Base-by-base conservation (phyloP, 2,888 invertebrate genomes). In the Pseudoips prasinana region DNA sequence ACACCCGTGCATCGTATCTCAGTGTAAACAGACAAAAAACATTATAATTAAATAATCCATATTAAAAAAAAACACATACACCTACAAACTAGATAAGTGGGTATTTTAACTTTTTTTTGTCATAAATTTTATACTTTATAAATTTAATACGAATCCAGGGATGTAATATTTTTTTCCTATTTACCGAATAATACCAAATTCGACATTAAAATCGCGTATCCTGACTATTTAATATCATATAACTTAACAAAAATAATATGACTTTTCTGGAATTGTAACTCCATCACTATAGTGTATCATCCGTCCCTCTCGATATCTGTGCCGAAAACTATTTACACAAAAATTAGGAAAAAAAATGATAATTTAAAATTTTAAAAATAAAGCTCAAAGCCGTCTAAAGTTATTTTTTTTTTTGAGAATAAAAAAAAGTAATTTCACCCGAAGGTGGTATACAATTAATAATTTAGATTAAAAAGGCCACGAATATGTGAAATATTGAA, bases 1-100 rank as follows among this genome's bases (percentile, higher is more conserved):
- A 57, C 69, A 60, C 65, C 63, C 73, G 68, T 63, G 70, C 70
- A 55, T 58, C 67, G 61, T 66, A 58, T 66, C 64, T 60, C 65
- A 71, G 57, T 73, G 66, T 73, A 73, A 72, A 80, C 77, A 72
- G 71, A 75, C 73, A 73, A 68, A 78, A 73, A 71, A 67, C 64
- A 41, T 38, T 73, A 75, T 66, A 52, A 70, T 74, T 75, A 80
- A 80, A 80, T 75, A 75, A 77, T 77, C 52, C 59, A 79, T 75
- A 74, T 67, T 71, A 68, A 76, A 79, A 73, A n/a, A 76, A 81
- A 79, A 82, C 71, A 71, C 72, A 72, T 85, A 74, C 76, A 69
- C 84, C 84, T 85, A 85, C 73, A 58, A 77, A 77, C 86, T 85
- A 85, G 63, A 78, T 64, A 75, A 78, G 83, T 77, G 77, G 77